Base-by-base conservation (phyloP, 2,113 vertebrate genomes). In the Fregetta grallaria region DNA sequence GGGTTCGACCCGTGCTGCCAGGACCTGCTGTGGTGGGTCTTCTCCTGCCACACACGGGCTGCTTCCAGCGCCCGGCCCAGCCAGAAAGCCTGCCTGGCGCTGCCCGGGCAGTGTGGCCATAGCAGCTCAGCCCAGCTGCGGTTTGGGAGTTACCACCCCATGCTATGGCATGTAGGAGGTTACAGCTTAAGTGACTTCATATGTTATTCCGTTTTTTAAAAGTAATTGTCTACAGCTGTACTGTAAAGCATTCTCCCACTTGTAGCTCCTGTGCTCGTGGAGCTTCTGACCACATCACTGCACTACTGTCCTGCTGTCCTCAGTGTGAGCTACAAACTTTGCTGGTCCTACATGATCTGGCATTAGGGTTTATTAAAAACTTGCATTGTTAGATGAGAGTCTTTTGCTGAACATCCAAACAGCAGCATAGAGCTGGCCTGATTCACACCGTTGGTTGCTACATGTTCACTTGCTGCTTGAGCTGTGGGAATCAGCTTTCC, bases 201-300 rank as follows among this genome's bases (percentile, higher is more conserved):
- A 1, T 4, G 5, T 63, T 40, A 30, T 7, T 59, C 38, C 1
- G 0, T 1, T 9, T 45, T 53, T 11, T 15, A 32, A 10, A 47
- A 44, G 56, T 11, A 4, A 4, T 34, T 50, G 62, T 29, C 49
- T 18, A 6, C 18, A 7, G 32, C 38, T 34, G 44, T 15, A 2
- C 66, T 47, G 52, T 38, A 16, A 16, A 44, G 9, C 25, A 2
- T 63, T 34, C 50, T 83, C 38, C 72, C 26, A 3, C 19, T 3
- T 8, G 44, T 10, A 11, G 34, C 47, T 61, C 32, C 67, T 2
- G 5, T 29, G 40, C 55, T 44, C 7, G 0, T 6, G 53, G 38
- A 21, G 59, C 59, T 42, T 32, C 66, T 92, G 86, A 10, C 52
- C 17, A 3, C 62, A 3, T 61, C 32, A 7, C 72, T 13, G 15